phyloP scores from a whole-genome alignment of 92 coral and sea anemone genomes.

The Blastomussa wellsi region DNA sequence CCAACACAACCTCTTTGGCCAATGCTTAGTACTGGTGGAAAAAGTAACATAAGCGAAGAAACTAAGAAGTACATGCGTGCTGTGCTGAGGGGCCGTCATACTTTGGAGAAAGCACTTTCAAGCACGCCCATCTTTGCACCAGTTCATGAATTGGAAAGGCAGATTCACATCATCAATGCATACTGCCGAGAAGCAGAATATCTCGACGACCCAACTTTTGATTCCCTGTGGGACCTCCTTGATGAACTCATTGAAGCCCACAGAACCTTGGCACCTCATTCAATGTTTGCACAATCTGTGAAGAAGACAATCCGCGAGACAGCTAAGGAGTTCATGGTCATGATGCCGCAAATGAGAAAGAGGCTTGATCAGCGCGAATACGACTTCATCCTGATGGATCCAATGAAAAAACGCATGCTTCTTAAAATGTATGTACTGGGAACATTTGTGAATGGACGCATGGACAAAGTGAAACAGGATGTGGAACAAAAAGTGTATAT shows the following conservation, averaged over 20 bases:
- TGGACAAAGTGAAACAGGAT: conserved; percentile 82
- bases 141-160: conserved; percentile 95
- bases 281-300: conserved; percentile 85
- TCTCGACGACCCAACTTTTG: conserved; percentile 92
- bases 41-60: conserved; percentile 79
- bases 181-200: conserved; percentile 98
- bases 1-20: conserved; percentile 89
- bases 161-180: conserved; percentile 96
- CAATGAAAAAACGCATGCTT: conserved; percentile 93
- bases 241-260: conserved; percentile 99
- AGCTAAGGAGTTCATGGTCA: conserved; percentile 91
- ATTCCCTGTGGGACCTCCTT: conserved; percentile 96
- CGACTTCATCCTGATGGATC: conserved; percentile 94
- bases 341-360: conserved; percentile 98
- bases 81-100: conserved; percentile 91
- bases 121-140: conserved; percentile 96
- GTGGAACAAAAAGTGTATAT: conserved; percentile 86
- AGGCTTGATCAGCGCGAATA: conserved; percentile 95
- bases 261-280: conserved; percentile 75
- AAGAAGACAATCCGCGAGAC: conserved; percentile 93
- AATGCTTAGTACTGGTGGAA: conserved; percentile 80
- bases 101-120: conserved; percentile 88
- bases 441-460: conserved; percentile 92
- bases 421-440: conserved; percentile 96
- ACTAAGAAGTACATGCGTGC: conserved; percentile 96